Evolutionary conservation across 2,797 vertebrate genomes (phyloP), one percentile per base, ranked within the genome.

Genomic region (Gymnoscopelus braueri): DNA sequence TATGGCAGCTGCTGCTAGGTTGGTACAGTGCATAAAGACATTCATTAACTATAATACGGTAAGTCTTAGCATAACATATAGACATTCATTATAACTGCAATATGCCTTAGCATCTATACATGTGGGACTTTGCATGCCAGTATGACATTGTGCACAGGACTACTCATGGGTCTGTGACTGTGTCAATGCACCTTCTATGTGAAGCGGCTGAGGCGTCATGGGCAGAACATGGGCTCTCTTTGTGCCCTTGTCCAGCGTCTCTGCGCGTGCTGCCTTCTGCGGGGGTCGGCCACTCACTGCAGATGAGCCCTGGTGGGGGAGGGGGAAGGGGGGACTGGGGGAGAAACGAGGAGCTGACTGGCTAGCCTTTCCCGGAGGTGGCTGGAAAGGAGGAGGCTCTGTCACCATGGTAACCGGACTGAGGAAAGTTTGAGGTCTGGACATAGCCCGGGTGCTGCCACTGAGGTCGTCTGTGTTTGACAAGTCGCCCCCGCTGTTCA

Each of bases 221-320:
- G 92, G 92, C 3, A 84, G 86, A 84, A 92, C 81, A 63, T 90
- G 87, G 72, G 84, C 90, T 91, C 84, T 92, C 89, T 92, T 92
- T 91, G 88, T 84, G 83, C 76, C 82, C 78, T 81, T 80, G 84
- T 88, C 87, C 79, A 65, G 85, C 64, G 51, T 88, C 79, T 81
- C 77, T 59, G 84, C 50, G 19, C 64, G 74, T 74, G 77, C 72
- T 23, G 78, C 72, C 85, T 82, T 84, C 84, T 78, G 86, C 52
- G 59, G 84, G 83, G 82, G 87, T 82, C 67, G 78, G 73, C 65
- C 65, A 24, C 69, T 77, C 51, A 69, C 80, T 82, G 88, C 88
- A 77, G 81, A 84, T 78, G 79, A 86, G 77, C 74, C 75, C 75
- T 78, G 60, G 55, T 81, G 84, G 80, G 56, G 80, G 68, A 83